Conservation (phyloP, 2,113 vertebrate species). For the Sapayoa aenigma region DNA sequence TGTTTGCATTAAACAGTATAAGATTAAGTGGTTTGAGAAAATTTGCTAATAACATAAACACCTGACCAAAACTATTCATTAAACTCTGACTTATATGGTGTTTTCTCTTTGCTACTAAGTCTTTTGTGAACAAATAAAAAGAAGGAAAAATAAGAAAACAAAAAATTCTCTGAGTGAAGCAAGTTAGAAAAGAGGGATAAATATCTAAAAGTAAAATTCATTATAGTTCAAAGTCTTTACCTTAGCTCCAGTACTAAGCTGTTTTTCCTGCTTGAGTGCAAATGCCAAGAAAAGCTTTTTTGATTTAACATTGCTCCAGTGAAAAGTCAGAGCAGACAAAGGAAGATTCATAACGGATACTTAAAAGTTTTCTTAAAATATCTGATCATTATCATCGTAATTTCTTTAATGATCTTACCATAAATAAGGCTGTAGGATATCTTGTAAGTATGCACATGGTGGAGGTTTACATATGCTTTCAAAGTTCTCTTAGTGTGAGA, state of each 20-base stretch:
- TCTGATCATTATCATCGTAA: fast-evolving
- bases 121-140: background rate
- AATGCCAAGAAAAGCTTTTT: background rate
- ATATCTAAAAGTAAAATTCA: background rate
- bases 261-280: background rate
- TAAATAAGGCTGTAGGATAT: background rate
- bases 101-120: background rate
- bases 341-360: background rate
- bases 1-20: background rate
- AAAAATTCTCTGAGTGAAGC: background rate
- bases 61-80: background rate
- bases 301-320: background rate
- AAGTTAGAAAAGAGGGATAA: background rate
- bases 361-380: background rate
- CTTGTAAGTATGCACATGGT: background rate
- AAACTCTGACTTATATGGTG: background rate
- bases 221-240: background rate
- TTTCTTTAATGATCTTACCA: background rate
- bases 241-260: background rate
- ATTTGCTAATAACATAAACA: background rate
- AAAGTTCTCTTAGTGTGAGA: background rate
- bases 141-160: background rate
- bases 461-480: background rate
- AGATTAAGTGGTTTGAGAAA: background rate
- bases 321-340: background rate